A percentile compares a stretch with the other conserved stretches of the same genome.
Evolutionary conservation across 1,140 invertebrate genomes (phyloP).

Genomic region (Cepaea nemoralis): DNA sequence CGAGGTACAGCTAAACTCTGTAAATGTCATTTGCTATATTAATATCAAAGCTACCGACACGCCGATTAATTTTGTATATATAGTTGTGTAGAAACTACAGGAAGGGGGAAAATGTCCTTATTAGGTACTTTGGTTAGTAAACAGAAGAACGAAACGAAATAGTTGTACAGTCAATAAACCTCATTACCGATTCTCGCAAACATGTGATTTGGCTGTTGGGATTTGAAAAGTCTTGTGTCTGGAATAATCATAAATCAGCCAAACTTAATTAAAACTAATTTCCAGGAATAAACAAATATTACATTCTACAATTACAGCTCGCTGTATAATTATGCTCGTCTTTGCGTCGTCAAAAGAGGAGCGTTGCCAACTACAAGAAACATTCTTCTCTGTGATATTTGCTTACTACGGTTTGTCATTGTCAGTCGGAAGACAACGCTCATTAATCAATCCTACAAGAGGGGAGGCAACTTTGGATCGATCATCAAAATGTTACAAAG

Average conservation of each 20-base stretch:
- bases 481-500: not conserved
- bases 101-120: not conserved
- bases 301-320: not conserved
- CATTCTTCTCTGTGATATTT: constrained; percentile 21
- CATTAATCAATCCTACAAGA: constrained; percentile 24
- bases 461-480: not conserved
- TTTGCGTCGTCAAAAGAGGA: not conserved
- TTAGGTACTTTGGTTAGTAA: not conserved
- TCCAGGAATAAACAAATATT: not conserved
- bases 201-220: not conserved
- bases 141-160: not conserved
- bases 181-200: not conserved
- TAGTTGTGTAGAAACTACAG: not conserved
- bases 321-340: not conserved
- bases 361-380: not conserved
- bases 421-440: not conserved
- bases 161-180: not conserved
- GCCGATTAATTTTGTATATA: not conserved
- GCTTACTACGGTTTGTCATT: not conserved
- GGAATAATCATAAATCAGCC: not conserved
- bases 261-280: constrained; percentile 16
- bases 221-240: not conserved
- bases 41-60: not conserved
- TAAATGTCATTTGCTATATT: not conserved
- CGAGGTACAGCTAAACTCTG: not conserved